Base-by-base conservation (phyloP, 2,797 vertebrate genomes). In the Enteromius trimaculatus region DNA sequence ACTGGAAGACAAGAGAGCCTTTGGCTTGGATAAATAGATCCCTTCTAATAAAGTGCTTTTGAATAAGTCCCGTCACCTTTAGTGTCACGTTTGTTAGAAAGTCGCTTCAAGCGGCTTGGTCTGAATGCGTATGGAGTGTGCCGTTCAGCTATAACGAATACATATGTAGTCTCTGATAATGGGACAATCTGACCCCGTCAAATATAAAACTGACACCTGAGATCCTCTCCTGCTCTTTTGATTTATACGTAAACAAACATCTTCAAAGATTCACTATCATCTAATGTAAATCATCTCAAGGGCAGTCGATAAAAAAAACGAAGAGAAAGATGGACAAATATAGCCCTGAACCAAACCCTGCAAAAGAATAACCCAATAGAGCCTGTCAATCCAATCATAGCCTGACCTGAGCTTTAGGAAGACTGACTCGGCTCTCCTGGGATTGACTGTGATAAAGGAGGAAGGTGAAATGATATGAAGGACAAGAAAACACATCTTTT, bases 261-360 rank as follows among this genome's bases (percentile, higher is more conserved):
- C 72, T 58, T 7, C 4, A 55, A 13, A 47, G 19, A 49, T 9
- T 17, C 9, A 51, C 51, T 16, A 37, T 29, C 51, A 75, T 84
- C 47, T 68, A 47, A 58, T 58, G 58, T 62, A 55, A 42, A 68
- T 58, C 49, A 37, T 81, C 26, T 49, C 49, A 81, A 81, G 17
- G 49, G 53, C 64, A 49, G 49, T 51, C 75, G 21, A 79, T 84
- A 81, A 72, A 74, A 72, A 74, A 31, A 23, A 72, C 47, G 77
- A 80, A 17, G 29, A 70, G 42, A 78, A 47, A 34, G 70, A 60
- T 31, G 37, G 66, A 80, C 29, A 75, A 75, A 55, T 39, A 55
- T 75, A 55, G 31, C 72, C 21, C 26, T 37, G 34, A 76, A 58
- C 51, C 34, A 39, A 74, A 74, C 29, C 29, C 71, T 53, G 39